Percentiles rank a stretch among this genome's conserved stretches.
Evolutionary conservation across 2,113 vertebrate genomes (phyloP).

Genomic region (Nothocercus julius): DNA sequence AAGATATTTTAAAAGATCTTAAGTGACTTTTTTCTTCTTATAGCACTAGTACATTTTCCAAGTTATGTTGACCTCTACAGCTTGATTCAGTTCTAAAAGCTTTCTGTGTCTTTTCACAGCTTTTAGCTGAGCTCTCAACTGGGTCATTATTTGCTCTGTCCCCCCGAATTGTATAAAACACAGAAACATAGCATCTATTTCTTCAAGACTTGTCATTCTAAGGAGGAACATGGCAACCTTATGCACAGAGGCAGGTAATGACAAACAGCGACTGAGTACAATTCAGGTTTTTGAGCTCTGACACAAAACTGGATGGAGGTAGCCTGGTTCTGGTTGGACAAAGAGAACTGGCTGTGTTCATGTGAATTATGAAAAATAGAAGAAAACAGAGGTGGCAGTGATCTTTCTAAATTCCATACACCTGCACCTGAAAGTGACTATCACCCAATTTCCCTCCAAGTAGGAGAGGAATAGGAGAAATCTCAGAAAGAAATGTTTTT

Average conservation of each 20-base stretch:
- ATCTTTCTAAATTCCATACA: not conserved
- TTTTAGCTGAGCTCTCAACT: not conserved
- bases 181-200: rapidly evolving
- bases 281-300: not conserved
- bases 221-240: not conserved
- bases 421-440: not conserved
- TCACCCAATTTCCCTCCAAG: not conserved
- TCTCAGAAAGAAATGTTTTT: not conserved
- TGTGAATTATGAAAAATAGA: not conserved
- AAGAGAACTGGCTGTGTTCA: not conserved
- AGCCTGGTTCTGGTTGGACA: not conserved
- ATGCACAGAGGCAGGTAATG: not conserved
- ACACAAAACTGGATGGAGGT: not conserved
- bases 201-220: not conserved
- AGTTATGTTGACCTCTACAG: not conserved
- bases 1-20: not conserved
- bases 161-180: not conserved
- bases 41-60: not conserved
- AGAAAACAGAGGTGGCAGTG: not conserved
- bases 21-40: not conserved
- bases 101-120: not conserved
- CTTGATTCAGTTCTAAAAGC: not conserved
- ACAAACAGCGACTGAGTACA: not conserved
- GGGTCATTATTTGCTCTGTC: not conserved
- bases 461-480: not conserved